These are phyloP conservation scores for Rhynchonycteris naso DNA, from an alignment of 2,797 vertebrate species.

Conservation along the genomic window DNA sequence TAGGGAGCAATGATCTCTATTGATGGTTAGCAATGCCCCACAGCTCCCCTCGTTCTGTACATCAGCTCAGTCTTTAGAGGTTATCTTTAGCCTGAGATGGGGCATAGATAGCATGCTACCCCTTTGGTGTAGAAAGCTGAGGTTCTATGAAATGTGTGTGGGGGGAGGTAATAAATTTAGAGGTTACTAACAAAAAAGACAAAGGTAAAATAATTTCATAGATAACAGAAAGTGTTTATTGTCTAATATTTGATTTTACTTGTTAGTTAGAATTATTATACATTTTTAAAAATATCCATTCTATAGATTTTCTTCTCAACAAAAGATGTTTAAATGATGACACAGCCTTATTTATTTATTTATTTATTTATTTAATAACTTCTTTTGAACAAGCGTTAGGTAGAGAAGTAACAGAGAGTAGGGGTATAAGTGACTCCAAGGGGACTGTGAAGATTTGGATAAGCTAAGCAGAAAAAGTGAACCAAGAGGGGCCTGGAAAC, in stretches of 20 bases:
- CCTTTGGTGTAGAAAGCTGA: background rate
- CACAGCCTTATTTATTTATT: background rate
- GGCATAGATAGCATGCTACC: fast-evolving
- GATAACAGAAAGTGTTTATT: background rate
- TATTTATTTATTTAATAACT: background rate
- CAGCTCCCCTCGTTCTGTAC: background rate
- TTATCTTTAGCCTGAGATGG: background rate
- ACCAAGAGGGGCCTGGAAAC: fast-evolving
- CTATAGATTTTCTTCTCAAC: background rate
- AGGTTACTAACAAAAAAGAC: background rate
- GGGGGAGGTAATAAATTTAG: background rate
- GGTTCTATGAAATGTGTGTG: background rate
- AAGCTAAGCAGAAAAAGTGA: background rate
- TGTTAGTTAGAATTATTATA: background rate
- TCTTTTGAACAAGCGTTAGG: no score
- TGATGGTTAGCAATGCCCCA: background rate
- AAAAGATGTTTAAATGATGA: background rate
- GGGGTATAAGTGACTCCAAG: no score
- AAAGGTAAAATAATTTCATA: background rate
- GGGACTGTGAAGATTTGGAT: background rate
- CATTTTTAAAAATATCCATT: background rate
- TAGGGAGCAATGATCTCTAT: background rate
- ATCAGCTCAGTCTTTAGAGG: background rate
- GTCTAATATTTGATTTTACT: background rate
- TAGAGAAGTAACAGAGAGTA: background rate